Percentiles rank a stretch among this genome's conserved stretches.
Conservation (phyloP, 2,113 vertebrate species). For the Dromiciops gliroides region DNA sequence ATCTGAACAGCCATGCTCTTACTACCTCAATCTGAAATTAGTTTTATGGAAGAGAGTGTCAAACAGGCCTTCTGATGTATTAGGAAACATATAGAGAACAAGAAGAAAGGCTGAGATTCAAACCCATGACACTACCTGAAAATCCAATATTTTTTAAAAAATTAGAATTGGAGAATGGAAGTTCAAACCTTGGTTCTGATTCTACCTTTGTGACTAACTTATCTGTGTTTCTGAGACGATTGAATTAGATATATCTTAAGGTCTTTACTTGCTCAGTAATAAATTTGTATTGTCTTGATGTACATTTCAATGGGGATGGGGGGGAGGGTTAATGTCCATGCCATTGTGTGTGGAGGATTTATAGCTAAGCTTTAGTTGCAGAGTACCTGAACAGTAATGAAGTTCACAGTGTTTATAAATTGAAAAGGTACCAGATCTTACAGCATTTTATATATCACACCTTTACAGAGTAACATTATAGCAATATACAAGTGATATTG, state of each 20-base stretch:
- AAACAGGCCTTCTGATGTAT: not conserved
- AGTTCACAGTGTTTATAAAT: constrained; percentile 99
- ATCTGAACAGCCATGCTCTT: not conserved
- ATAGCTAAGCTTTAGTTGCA: constrained; percentile 99
- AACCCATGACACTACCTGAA: not conserved
- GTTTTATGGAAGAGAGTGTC: not conserved
- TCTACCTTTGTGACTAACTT: not conserved
- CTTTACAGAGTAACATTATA: constrained; percentile 97
- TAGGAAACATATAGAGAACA: not conserved
- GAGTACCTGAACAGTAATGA: constrained; percentile 99
- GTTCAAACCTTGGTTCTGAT: not conserved
- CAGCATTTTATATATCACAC: constrained; percentile 99
- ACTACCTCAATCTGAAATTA: not conserved
- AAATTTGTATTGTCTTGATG: constrained; percentile 99
- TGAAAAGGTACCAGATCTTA: constrained; percentile 99
- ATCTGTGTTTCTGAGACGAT: too few relatives aligned
- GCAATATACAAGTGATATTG: constrained; percentile 97
- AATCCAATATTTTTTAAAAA: not conserved
- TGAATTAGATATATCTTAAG: not conserved
- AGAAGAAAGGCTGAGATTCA: not conserved
- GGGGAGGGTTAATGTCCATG: constrained; percentile 93
- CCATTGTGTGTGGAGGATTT: constrained; percentile 96
- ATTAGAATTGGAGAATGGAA: not conserved
- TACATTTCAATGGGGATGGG: constrained; percentile 94
- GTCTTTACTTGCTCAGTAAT: constrained; percentile 44